Evolutionary conservation across 35 echinoderm and acorn worm species (phyloP).

Genomic region (Apostichopus japonicus): DNA sequence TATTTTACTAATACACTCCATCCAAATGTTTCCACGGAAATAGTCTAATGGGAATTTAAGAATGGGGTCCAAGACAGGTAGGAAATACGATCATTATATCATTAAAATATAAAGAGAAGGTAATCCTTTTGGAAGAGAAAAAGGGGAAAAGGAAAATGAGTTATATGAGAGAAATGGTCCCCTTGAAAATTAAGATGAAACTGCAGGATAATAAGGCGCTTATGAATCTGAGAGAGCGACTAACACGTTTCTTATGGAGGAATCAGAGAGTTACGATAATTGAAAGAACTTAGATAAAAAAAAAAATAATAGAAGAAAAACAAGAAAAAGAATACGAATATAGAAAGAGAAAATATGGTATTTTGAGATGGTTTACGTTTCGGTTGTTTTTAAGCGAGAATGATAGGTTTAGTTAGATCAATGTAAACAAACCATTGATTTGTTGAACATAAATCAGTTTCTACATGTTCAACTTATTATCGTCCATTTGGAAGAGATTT

Average conservation of each 20-base stretch:
- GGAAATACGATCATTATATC: neutral
- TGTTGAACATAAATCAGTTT: conserved; percentile 39
- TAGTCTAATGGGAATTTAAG: conserved; percentile 45
- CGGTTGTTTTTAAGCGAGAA: neutral
- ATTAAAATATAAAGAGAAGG: neutral
- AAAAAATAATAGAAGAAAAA: neutral
- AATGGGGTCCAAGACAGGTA: conserved; percentile 16
- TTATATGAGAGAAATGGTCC: neutral
- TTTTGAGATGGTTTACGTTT: neutral
- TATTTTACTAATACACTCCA: conserved; percentile 19
- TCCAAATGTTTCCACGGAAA: conserved; percentile 29
- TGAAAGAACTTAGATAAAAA: neutral
- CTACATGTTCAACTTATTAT: neutral
- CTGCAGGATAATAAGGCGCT: neutral
- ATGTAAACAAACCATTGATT: conserved; percentile 8
- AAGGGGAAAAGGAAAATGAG: neutral
- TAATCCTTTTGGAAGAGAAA: conserved; percentile 13
- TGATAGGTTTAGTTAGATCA: neutral
- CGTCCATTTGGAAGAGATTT: neutral
- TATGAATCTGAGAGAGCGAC: neutral
- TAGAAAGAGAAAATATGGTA: neutral
- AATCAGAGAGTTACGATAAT: neutral
- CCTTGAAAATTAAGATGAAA: neutral
- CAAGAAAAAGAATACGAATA: neutral
- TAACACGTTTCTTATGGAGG: neutral